Evolutionary conservation across 2,797 vertebrate genomes (phyloP).

Genomic region (Ctenopoma multispine): DNA sequence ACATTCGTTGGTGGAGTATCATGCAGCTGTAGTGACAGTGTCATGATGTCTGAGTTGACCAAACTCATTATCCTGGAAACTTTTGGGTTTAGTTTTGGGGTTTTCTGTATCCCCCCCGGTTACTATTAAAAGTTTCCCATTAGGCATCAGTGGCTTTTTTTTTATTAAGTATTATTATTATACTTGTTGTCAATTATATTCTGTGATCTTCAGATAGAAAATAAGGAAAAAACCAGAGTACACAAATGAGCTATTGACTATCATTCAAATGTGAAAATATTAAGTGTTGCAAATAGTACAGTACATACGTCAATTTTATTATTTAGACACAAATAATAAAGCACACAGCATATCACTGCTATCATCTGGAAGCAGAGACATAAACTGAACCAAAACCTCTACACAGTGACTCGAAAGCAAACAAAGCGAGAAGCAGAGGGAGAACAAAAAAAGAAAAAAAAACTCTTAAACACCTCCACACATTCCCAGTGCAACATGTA

Average conservation of each 20-base stretch:
- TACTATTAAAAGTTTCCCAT: neutral
- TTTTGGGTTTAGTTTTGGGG: neutral
- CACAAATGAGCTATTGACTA: neutral
- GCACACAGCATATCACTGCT: neutral
- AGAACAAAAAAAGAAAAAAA: neutral
- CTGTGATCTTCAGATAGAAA: too few species aligned
- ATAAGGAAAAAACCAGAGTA: neutral
- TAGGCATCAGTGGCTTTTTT: too few species aligned
- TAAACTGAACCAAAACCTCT: conserved; percentile 3
- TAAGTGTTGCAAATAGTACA: neutral
- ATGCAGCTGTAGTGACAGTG: neutral
- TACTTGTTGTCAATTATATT: too few species aligned
- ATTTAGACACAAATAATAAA: neutral
- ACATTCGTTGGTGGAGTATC: neutral
- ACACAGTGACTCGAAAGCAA: neutral
- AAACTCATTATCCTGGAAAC: neutral
- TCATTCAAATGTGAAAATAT: neutral
- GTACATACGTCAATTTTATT: neutral
- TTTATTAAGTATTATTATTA: too few species aligned
- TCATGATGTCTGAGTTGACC: neutral
- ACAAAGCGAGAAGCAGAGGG: conserved; percentile 2
- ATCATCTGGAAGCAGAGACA: neutral
- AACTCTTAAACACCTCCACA: conserved; percentile 19
- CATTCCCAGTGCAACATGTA: conserved; percentile 46
- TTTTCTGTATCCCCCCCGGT: too few species aligned